Evolutionary conservation across 2,113 vertebrate species (phyloP).

Genomic region (Ictidomys tridecemlineatus): DNA sequence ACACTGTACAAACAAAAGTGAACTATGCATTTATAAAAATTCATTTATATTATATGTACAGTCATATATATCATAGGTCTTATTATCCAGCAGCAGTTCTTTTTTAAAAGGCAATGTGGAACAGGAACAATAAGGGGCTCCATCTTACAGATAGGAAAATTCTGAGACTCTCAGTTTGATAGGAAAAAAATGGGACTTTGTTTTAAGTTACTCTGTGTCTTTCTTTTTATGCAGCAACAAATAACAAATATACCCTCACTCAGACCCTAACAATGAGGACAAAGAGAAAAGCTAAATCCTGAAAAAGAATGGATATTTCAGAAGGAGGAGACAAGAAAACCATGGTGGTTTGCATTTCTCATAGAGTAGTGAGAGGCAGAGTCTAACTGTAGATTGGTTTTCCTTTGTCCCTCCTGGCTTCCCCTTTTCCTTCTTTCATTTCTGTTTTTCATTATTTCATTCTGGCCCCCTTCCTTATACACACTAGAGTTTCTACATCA

Average conservation of each 20-base stretch:
- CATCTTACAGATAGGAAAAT: neutral
- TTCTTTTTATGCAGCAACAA: neutral
- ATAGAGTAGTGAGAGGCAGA: neutral
- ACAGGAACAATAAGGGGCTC: neutral
- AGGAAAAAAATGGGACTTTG: neutral
- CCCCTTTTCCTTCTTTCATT: too few relatives aligned
- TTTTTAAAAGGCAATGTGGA: neutral
- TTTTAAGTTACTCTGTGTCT: neutral
- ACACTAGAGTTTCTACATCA: neutral
- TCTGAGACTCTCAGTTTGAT: neutral
- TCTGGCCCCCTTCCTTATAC: rapidly evolving
- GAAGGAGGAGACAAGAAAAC: neutral
- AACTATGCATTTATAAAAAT: neutral
- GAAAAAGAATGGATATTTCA: neutral
- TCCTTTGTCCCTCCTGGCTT: neutral
- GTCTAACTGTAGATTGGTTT: neutral
- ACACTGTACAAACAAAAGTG: neutral
- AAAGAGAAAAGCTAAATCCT: neutral
- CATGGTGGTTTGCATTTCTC: neutral
- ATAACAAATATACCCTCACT: neutral
- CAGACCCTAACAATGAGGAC: neutral
- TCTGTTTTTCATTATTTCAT: neutral
- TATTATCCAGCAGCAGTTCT: neutral
- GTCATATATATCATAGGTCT: neutral
- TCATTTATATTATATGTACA: too few relatives aligned